phyloP scores from a whole-genome alignment of 2,888 invertebrate species.

The Toxonevra muliebris region DNA sequence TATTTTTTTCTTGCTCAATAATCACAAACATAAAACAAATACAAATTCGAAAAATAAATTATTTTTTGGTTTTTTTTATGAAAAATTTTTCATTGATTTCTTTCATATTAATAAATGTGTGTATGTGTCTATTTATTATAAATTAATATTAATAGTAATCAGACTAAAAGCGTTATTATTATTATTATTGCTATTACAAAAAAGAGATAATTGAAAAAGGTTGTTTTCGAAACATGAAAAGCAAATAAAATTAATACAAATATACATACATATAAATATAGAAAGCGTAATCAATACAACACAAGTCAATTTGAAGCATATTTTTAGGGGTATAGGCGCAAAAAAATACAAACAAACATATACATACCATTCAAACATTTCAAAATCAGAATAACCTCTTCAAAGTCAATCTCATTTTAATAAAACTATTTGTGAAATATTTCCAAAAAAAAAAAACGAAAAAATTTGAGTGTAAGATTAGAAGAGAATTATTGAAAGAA shows the following conservation, averaged over 20 bases:
- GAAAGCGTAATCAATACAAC: constrained; percentile 9
- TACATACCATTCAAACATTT: not conserved
- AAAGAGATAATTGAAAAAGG: constrained; percentile 18
- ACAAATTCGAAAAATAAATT: constrained; percentile 18
- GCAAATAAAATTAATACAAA: constrained; percentile 14
- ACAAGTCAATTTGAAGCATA: constrained; percentile 36
- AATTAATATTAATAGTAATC: too few relatives aligned
- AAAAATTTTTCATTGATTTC: too few relatives aligned
- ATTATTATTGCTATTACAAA: too few relatives aligned
- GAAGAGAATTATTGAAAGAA: constrained; percentile 19
- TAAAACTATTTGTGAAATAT: constrained; percentile 38
- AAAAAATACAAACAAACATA: constrained; percentile 18
- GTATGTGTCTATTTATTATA: too few relatives aligned
- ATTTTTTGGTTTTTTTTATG: too few relatives aligned
- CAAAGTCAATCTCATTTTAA: too few relatives aligned
- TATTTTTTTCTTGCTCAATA: not conserved
- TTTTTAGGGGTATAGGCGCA: constrained; percentile 26
- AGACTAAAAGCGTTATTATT: too few relatives aligned
- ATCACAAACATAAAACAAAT: constrained; percentile 17
- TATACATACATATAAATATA: constrained; percentile 17
- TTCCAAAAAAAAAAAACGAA: constrained; percentile 22
- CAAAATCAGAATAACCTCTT: not conserved
- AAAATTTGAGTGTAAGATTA: constrained; percentile 20
- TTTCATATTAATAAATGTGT: too few relatives aligned
- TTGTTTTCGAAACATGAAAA: constrained; percentile 26